phyloP scores from a whole-genome alignment of 2,113 vertebrate species.

The Geococcyx californianus region DNA sequence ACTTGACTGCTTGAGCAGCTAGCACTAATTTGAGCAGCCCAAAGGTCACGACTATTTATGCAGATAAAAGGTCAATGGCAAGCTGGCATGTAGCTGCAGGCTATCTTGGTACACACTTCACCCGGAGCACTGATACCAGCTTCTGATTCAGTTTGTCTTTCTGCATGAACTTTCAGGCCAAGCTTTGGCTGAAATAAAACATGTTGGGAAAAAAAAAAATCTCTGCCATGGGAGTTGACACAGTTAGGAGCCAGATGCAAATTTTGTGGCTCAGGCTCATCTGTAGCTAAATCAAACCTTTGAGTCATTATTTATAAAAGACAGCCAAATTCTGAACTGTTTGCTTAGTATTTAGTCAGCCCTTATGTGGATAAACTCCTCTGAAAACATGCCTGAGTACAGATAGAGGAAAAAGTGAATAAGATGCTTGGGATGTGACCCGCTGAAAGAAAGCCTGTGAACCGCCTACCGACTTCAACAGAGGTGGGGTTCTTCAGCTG shows the following conservation, averaged over 20 bases:
- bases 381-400: not conserved
- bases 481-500: not conserved
- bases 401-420: slow-evolving; percentile 40
- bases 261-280: slow-evolving; percentile 27
- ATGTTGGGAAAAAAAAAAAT: not conserved
- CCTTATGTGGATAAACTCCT: not conserved
- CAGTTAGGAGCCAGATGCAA: slow-evolving; percentile 25
- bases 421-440: slow-evolving; percentile 8
- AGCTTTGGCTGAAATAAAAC: slow-evolving; percentile 9
- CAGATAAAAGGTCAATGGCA: slow-evolving; percentile 66
- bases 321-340: slow-evolving; percentile 30
- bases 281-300: slow-evolving; percentile 38
- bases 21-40: slow-evolving; percentile 66
- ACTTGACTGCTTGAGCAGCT: slow-evolving; percentile 1
- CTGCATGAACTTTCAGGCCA: slow-evolving; percentile 39
- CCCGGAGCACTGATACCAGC: not conserved
- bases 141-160: slow-evolving; percentile 48
- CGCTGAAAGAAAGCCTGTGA: not conserved
- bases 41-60: slow-evolving; percentile 70
- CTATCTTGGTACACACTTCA: slow-evolving; percentile 48
- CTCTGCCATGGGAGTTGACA: slow-evolving; percentile 24
- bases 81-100: slow-evolving; percentile 45
- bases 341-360: slow-evolving; percentile 18
- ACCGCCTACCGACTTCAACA: not conserved
- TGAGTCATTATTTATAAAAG: slow-evolving; percentile 45